Evolutionary conservation across 2,888 invertebrate genomes (phyloP), one percentile per base, ranked within the genome.

Genomic region (Orgyia antiqua): DNA sequence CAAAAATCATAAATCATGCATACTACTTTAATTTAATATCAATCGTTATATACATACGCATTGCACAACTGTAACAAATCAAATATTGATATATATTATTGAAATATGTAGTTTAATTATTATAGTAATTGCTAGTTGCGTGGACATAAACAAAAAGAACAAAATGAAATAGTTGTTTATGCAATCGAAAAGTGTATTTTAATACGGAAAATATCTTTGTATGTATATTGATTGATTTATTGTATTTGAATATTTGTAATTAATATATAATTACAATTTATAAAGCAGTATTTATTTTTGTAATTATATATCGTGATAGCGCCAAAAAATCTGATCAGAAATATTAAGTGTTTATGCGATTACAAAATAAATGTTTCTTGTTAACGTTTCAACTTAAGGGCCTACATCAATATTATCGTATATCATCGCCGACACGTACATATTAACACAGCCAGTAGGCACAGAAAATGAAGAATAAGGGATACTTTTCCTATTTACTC

Each of bases 101-200:
- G 38, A 41, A 37, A 41, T 34, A 42, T 26, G 33, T 34, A 29
- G 38, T 39, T 33, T 29, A 37, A 40, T 40, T 38, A 8, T 35
- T 29, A 15, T 15, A 15, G 25, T 37, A 26, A 51, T 31, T 33
- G 23, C 4, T 10, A 10, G 13, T 35, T 35, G 24, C 40, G 26
- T 33, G 21, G 17, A 20, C 13, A 4, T 13, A 21, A 21, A 18
- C 10, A 26, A 29, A 10, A 4, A 23, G 9, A 23, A 11, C 4
- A 23, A 23, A 23, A 6, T 10, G 2, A 23, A 23, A 23, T 23
- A 10, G 10, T 23, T 23, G 11, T n/a, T 20, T 20, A n/a, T 9
- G 20, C 9, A 20, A 20, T n/a, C n/a, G n/a, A n/a, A n/a, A n/a
- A n/a, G n/a, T n/a, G n/a, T n/a, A n/a, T n/a, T n/a, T 20, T 9